phyloP scores from a whole-genome alignment of 2,888 invertebrate species.

The Callinectes sapidus region DNA sequence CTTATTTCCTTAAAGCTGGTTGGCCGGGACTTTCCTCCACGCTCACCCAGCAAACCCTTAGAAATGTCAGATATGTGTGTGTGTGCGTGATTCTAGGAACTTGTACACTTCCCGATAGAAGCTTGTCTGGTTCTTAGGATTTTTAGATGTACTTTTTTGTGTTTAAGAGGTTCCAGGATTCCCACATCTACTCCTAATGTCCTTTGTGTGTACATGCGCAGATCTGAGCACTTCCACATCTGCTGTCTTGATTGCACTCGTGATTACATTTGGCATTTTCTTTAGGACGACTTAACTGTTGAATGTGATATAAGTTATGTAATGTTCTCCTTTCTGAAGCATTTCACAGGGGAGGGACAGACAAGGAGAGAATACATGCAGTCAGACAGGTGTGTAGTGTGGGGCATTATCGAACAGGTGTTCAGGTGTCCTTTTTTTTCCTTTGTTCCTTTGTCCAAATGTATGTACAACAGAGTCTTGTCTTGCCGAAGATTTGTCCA shows the following conservation, averaged over 20 bases:
- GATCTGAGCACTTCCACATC: neutral
- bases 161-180: neutral
- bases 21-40: neutral
- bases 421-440: neutral
- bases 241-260: neutral
- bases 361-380: neutral
- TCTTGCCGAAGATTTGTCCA: neutral
- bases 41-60: neutral
- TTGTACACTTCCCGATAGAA: neutral
- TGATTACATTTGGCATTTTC: neutral
- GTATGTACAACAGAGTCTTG: neutral
- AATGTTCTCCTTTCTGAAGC: neutral
- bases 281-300: neutral
- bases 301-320: neutral
- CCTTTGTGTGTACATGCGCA: neutral
- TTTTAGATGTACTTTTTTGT: neutral
- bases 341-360: neutral
- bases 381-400: neutral
- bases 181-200: neutral
- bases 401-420: neutral
- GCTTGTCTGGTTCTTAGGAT: neutral
- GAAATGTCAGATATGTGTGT: neutral
- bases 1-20: neutral
- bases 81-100: neutral
- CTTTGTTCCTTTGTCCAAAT: neutral